phyloP scores from a whole-genome alignment of 2,888 invertebrate species.

The Unio pictorum region DNA sequence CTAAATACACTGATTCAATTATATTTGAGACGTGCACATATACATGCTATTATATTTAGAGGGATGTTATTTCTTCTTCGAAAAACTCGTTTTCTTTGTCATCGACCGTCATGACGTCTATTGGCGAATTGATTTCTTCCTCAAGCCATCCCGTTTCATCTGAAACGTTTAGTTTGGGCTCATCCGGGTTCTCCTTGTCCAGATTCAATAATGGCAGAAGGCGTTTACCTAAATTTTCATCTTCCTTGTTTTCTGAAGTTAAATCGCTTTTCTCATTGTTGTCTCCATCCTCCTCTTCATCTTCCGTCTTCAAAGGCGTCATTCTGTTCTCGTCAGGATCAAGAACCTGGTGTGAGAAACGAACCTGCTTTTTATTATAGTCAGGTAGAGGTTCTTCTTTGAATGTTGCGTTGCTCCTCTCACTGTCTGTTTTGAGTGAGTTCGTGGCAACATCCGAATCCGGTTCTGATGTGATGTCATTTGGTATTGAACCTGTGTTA shows the following conservation, averaged over 20 bases:
- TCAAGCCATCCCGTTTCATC: too few relatives aligned
- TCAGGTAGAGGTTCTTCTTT: conserved; percentile 50
- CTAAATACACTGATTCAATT: too few relatives aligned
- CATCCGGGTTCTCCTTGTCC: too few relatives aligned
- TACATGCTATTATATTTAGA: too few relatives aligned
- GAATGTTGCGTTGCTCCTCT: background rate
- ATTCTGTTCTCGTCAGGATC: conserved; percentile 36
- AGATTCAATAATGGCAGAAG: too few relatives aligned
- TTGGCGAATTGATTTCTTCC: too few relatives aligned
- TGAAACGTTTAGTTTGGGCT: too few relatives aligned
- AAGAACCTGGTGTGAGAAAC: conserved; percentile 39
- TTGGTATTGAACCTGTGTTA: background rate
- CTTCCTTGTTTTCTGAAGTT: background rate
- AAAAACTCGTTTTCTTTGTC: too few relatives aligned
- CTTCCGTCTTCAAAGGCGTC: conserved; percentile 24
- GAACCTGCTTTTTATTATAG: conserved; percentile 51
- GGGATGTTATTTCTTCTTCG: too few relatives aligned
- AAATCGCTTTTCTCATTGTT: background rate
- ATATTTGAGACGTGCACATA: too few relatives aligned
- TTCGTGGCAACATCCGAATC: background rate
- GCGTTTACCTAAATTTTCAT: too few relatives aligned
- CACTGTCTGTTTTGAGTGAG: background rate
- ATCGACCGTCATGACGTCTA: too few relatives aligned
- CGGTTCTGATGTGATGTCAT: background rate
- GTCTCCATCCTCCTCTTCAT: conserved; percentile 5